These are phyloP conservation scores for Momotus momota DNA, from an alignment of 2,797 vertebrate genomes.

Conservation along the genomic window DNA sequence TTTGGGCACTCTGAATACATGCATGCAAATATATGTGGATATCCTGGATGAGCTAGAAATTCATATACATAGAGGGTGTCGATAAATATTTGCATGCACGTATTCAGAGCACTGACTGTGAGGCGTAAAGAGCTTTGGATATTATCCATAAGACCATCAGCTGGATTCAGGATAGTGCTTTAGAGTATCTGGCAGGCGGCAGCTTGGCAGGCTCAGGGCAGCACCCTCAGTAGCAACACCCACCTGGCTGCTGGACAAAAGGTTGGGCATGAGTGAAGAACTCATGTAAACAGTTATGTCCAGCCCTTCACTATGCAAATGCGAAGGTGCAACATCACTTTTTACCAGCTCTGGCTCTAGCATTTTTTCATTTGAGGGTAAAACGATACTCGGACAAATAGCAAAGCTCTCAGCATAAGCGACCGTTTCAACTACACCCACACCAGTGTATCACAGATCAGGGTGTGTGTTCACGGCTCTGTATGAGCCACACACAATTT, in stretches of 20 bases:
- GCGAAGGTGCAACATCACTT: background rate
- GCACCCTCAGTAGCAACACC: background rate
- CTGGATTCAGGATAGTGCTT: background rate
- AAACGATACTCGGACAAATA: background rate
- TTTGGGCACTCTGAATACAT: background rate
- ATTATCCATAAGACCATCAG: background rate
- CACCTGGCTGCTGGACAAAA: background rate
- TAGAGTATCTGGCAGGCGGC: background rate
- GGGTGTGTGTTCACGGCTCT: background rate
- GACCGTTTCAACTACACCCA: background rate
- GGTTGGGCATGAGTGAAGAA: background rate
- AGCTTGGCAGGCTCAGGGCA: background rate
- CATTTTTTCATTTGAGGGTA: background rate
- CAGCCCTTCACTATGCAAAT: background rate
- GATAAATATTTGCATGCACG: background rate
- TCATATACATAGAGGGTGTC: background rate
- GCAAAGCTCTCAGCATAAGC: fast-evolving
- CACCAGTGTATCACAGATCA: fast-evolving
- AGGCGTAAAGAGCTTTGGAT: conserved; percentile 41
- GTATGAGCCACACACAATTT: background rate
- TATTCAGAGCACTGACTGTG: background rate
- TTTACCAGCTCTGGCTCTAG: background rate
- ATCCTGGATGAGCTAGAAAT: background rate
- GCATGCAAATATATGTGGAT: background rate
- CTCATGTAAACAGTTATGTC: fast-evolving